Conservation (phyloP, 92 coral and sea anemone species). For the Chrysogorgia sp. region DNA sequence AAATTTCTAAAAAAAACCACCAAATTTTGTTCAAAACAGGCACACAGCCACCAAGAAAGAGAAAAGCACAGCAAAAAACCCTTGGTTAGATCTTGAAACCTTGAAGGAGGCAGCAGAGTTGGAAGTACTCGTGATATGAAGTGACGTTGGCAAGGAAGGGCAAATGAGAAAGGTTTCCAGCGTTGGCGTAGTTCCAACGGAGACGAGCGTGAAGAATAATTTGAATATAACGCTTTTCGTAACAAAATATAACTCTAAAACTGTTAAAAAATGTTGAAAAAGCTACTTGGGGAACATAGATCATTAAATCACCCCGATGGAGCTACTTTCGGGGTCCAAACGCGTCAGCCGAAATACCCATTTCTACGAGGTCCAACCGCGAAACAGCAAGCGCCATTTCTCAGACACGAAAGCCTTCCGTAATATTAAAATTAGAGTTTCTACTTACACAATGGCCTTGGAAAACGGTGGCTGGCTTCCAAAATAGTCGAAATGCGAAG, state of each 20-base stretch:
- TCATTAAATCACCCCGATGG: not conserved
- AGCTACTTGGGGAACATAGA: not conserved
- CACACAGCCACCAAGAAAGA: no score
- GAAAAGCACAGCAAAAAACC: no score
- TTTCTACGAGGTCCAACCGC: not conserved
- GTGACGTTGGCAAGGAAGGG: no score
- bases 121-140: no score
- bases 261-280: not conserved
- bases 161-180: no score
- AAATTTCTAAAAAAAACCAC: no score
- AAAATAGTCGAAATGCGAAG: constrained; percentile 76
- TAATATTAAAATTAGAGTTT: not conserved
- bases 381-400: not conserved
- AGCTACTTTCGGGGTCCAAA: no score
- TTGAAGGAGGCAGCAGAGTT: no score
- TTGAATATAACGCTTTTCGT: not conserved
- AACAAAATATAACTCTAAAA: not conserved
- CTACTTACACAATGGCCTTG: constrained; percentile 76
- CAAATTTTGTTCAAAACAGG: no score
- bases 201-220: no score
- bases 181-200: no score
- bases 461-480: constrained; percentile 84
- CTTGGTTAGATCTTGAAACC: no score
- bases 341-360: not conserved
- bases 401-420: not conserved